Conservation (phyloP, 2,888 invertebrate genomes). For the Lycia hirtaria region DNA sequence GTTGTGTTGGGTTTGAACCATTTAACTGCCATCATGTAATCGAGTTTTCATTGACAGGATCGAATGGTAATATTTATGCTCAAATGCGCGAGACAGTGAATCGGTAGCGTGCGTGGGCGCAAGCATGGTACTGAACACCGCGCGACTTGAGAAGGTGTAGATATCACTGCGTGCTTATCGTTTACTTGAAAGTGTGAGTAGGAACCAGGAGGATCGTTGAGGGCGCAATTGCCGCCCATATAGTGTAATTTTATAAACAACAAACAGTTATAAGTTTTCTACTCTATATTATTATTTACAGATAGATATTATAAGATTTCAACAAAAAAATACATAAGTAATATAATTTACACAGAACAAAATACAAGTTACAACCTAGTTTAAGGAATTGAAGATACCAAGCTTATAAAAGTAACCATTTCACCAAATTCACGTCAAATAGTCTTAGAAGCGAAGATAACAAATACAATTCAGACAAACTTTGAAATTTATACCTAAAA, state of each 20-base stretch:
- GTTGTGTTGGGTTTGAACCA: conserved; percentile 48
- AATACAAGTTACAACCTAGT: no score
- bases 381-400: no score
- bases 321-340: no score
- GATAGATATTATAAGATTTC: no score
- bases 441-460: no score
- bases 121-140: conserved; percentile 47
- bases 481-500: conserved; percentile 4
- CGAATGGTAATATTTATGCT: conserved; percentile 61
- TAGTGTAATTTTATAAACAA: no score
- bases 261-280: no score
- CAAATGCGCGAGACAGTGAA: conserved; percentile 52
- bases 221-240: no score
- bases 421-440: no score
- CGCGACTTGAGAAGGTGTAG: conserved; percentile 44
- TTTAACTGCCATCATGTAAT: conserved; percentile 62
- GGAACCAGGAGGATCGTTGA: conserved; percentile 8
- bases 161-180: conserved; percentile 50
- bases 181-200: conserved; percentile 44
- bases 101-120: conserved; percentile 54
- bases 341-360: no score
- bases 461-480: neutral
- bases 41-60: conserved; percentile 60
- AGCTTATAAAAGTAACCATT: no score
- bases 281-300: no score